These are phyloP conservation scores for Pterocles burchelli DNA, from an alignment of 2,113 vertebrate genomes.

Conservation along the genomic window DNA sequence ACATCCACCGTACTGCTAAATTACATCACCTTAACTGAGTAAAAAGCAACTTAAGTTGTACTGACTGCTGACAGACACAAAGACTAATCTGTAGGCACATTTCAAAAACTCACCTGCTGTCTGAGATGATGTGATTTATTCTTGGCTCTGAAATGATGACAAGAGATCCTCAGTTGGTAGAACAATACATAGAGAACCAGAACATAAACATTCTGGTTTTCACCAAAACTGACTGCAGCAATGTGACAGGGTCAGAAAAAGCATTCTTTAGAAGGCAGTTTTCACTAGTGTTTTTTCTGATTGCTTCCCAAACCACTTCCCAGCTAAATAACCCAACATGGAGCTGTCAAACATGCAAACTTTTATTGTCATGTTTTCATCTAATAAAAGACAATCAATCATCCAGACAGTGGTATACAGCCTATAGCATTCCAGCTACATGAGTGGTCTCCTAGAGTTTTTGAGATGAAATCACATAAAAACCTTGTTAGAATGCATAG, in stretches of 20 bases:
- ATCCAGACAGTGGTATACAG: background rate
- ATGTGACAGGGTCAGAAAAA: background rate
- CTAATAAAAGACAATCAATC: background rate
- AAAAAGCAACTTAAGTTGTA: background rate
- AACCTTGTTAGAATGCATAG: background rate
- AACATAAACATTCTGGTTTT: background rate
- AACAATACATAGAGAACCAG: background rate
- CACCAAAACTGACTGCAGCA: background rate
- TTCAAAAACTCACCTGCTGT: background rate
- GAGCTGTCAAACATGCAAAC: background rate
- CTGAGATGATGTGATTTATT: slow-evolving; percentile 13
- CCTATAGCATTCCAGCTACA: background rate
- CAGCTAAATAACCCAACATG: background rate
- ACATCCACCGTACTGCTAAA: fast-evolving
- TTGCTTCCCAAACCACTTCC: background rate
- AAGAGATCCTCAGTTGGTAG: background rate
- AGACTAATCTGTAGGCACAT: background rate
- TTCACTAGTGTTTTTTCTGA: background rate
- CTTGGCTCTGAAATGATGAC: background rate
- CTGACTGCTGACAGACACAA: background rate
- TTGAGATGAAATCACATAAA: background rate
- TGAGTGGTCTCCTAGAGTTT: background rate
- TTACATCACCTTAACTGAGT: background rate
- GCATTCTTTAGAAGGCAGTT: background rate
- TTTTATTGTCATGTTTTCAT: background rate